Evolutionary conservation across 2,113 vertebrate species (phyloP), one percentile per base, ranked within the genome.

Genomic region (Rhagologus leucostigma): DNA sequence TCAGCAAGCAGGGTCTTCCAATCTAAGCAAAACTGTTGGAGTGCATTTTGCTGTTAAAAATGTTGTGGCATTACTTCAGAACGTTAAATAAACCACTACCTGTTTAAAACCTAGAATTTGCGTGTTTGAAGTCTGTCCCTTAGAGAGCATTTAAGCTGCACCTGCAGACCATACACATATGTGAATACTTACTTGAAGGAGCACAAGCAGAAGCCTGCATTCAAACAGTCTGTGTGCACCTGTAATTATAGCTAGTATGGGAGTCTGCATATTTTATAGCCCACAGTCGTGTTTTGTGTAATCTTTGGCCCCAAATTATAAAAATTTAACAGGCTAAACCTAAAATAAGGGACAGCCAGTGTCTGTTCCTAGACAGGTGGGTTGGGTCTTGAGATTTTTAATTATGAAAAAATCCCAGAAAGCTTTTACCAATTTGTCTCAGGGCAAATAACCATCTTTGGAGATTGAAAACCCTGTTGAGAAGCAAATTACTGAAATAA

Each of bases 51-150:
- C 71, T 73, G 56, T 94, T 52, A 85, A 42, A 94, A 92, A 80
- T 52, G 19, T 55, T 60, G 49, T 80, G 64, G 16, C 18, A 17
- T 75, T 73, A 23, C 68, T 91, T 95, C 79, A 81, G 68, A 86
- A 67, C 11, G 27, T 85, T 76, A 91, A 95, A 92, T 86, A 84
- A 95, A 88, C 74, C 46, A 59, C 82, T 96, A 50, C 74, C 64
- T 93, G 47, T 92, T 94, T 93, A 93, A 94, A 81, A 39, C 63
- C 64, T 64, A 16, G 14, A 80, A 67, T 77, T 24, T 52, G 18
- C 3, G 1, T 32, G 13, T 82, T 92, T 75, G 53, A 95, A 89
- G 69, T 41, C 49, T 81, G 32, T 78, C 39, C 33, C 17, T 59
- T 59, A 29, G 19, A 53, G 77, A 50, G 20, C 33, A 16, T 76